Evolutionary conservation across 2,888 invertebrate species (phyloP), one percentile per base, ranked within the genome.

Genomic region (Nycteola revayana): DNA sequence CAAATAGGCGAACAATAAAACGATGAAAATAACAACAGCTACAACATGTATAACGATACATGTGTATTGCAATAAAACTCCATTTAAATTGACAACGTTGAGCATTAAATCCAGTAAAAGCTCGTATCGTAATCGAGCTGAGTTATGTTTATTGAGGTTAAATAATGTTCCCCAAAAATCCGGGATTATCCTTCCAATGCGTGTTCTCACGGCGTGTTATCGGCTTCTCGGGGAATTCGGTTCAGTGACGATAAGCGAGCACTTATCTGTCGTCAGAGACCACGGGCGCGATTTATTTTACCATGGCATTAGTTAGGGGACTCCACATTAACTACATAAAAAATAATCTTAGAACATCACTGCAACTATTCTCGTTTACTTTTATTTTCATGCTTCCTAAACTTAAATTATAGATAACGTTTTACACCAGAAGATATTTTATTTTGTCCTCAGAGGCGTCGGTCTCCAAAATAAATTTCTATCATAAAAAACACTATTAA

Each of bases 181-280:
- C 60, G 46, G 48, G 60, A 67, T 67, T 70, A 76, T 68, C 61
- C 72, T 45, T 49, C 49, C 57, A 60, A 66, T 56, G 64, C 60
- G 59, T 68, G 71, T 78, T 79, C 77, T 75, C 79, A 76, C 76
- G 75, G 53, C 58, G 55, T 60, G 66, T 83, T 85, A 84, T 86
- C 84, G 62, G 56, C 45, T 62, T 64, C 60, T 54, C 52, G 56
- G 61, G 67, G 75, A 70, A 74, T 75, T 75, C 58, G 55, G 58
- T 54, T 57, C 49, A 54, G 51, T 63, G 65, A 71, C 67, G 80
- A 86, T 83, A 85, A 84, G 77, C 72, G 69, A 60, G 50, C 46
- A 54, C 72, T 77, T 83, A 84, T 83, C 81, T 80, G 69, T 75
- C 70, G 49, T 31, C 54, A 49, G 44, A 42, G 51, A 58, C 44